phyloP scores from a whole-genome alignment of 2,888 invertebrate genomes.

The Pristionchus entomophagus region DNA sequence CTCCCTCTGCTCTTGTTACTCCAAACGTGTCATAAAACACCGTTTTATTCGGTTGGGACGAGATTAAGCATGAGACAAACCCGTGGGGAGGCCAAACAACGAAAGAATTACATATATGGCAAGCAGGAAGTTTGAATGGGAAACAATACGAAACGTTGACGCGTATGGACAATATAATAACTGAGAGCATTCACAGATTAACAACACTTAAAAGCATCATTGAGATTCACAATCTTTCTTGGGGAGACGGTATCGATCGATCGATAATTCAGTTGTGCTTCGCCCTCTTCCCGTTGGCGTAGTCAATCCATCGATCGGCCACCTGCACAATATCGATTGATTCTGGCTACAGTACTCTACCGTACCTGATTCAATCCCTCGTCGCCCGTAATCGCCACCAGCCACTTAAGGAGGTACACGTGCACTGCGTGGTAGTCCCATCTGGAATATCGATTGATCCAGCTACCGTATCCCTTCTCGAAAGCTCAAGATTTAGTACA shows the following conservation, averaged over 20 bases:
- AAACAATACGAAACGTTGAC: neutral
- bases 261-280: constrained; percentile 63
- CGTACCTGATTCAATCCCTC: constrained; percentile 56
- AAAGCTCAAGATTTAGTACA: neutral
- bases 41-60: neutral
- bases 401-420: constrained; percentile 88
- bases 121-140: neutral
- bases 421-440: constrained; percentile 99
- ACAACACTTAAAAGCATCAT: neutral
- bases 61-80: constrained; percentile 18
- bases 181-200: constrained; percentile 29
- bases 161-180: constrained; percentile 16
- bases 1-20: neutral
- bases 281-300: constrained; percentile 70
- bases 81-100: constrained; percentile 25
- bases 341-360: neutral
- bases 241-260: too few species aligned
- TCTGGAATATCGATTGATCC: constrained; percentile 47
- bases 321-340: constrained; percentile 39
- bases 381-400: constrained; percentile 86
- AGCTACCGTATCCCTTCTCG: too few species aligned
- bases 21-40: constrained; percentile 1
- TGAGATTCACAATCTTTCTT: constrained; percentile 7
- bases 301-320: constrained; percentile 72
- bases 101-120: constrained; percentile 8